Evolutionary conservation across 2,113 vertebrate species (phyloP).

Genomic region (Phalacrocorax aristotelis): DNA sequence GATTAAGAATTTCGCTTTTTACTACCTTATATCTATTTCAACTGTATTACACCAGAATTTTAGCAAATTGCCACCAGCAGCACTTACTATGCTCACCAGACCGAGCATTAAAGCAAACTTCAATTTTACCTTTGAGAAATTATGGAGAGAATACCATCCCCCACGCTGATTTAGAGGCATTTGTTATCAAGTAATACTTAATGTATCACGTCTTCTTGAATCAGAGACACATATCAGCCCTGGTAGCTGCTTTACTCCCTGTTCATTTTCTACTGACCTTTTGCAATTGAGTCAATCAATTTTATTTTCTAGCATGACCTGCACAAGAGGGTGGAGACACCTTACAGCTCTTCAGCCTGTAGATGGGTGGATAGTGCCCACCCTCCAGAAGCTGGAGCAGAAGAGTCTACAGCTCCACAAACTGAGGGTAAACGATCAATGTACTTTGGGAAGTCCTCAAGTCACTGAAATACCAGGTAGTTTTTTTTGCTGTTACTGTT

Average conservation of each 20-base stretch:
- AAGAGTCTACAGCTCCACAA: neutral
- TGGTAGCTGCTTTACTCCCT: neutral
- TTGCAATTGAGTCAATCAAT: neutral
- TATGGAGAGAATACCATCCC: neutral
- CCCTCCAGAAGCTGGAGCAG: neutral
- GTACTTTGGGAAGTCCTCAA: neutral
- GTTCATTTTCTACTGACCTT: neutral
- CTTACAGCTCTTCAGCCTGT: neutral
- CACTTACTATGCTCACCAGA: neutral
- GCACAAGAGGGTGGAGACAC: neutral
- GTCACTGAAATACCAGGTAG: neutral
- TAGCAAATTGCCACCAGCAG: neutral
- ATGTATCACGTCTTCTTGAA: neutral
- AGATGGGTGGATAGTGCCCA: neutral
- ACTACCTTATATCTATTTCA: neutral
- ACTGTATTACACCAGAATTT: neutral
- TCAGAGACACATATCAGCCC: neutral
- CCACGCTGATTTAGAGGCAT: neutral
- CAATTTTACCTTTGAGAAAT: neutral
- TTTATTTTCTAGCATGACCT: neutral
- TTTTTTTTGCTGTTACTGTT: neutral
- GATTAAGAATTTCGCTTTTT: neutral
- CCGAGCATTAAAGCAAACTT: neutral
- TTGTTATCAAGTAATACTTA: neutral
- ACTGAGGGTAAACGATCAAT: neutral